A percentile compares a stretch with the other conserved stretches of the same genome.
Conservation (phyloP, 2,797 vertebrate genomes). For the Fratercula arctica region DNA sequence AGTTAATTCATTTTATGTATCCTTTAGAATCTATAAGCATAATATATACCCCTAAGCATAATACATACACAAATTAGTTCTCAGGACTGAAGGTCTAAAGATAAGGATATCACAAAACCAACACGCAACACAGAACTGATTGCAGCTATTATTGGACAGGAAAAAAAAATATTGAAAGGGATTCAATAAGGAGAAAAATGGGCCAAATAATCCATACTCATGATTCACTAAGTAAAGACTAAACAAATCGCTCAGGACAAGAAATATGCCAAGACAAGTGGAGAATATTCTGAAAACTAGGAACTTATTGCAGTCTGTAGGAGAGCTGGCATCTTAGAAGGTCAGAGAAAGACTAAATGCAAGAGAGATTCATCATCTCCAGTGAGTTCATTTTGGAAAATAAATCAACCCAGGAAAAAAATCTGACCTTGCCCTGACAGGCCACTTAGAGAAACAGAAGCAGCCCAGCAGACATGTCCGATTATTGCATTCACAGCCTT, state of each 20-base stretch:
- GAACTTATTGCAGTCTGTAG: not conserved
- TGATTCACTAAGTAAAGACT: constrained; percentile 44
- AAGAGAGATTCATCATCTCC: not conserved
- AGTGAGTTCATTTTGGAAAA: not conserved
- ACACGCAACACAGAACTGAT: not conserved
- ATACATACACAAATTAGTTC: not conserved
- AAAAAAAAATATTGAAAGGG: constrained; percentile 20
- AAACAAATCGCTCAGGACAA: constrained; percentile 2
- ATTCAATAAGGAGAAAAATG: constrained; percentile 35
- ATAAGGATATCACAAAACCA: not conserved
- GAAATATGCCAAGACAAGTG: constrained; percentile 15
- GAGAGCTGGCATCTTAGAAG: not conserved
- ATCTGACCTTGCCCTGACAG: not conserved
- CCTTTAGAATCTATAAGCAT: not conserved
- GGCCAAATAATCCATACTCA: not conserved
- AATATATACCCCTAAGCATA: not conserved
- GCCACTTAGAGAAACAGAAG: not conserved
- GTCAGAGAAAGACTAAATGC: not conserved
- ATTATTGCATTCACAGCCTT: not conserved
- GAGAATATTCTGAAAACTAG: constrained; percentile 20
- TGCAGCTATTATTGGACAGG: constrained; percentile 2
- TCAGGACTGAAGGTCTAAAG: not conserved
- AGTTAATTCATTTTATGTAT: not conserved
- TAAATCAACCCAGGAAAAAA: not conserved
- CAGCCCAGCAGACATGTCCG: accelerated